Base-by-base conservation (phyloP, 2,797 vertebrate species). In the Gymnodraco acuticeps region DNA sequence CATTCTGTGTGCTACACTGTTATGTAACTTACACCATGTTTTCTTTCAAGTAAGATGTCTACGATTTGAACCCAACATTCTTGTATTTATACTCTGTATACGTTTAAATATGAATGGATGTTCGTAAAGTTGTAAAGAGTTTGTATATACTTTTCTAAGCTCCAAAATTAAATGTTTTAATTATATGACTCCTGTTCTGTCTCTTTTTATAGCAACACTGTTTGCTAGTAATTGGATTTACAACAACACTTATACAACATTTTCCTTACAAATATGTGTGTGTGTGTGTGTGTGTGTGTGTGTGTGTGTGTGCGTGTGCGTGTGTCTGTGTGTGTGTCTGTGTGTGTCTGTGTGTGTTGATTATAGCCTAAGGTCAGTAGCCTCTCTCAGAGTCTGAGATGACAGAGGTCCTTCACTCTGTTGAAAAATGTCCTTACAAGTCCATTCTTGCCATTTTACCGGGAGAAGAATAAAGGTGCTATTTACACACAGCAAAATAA, bases 391-490 rank as follows among this genome's bases (percentile, higher is more conserved):
- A 74, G 69, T 64, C 71, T 81, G 81, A 91, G 87, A 93, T 93
- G 91, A 92, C 91, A 91, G 91, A 89, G 83, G 93, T 91, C 92
- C 80, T 89, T 89, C 78, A 76, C 82, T 84, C 48, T 33, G 78
- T 80, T 86, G 84, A 90, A 77, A 91, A 90, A 93, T 88, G 86
- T 84, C 86, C 86, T 82, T 72, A 67, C 91, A 92, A 91, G 93
- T 84, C 89, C 86, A 88, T 90, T 93, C 93, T 90, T 93, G 92
- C 90, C 83, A 91, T 89, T 86, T 84, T 89, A 89, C 54, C 54
- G 20, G 33, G 58, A 75, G 75, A 78, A 67, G 50, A 83, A 67
- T 73, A 86, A 81, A 73, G 67, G 73, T 85, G 70, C 68, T 80
- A 56, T 88, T 91, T 80, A 86, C 79, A 73, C 51, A 19, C 69